A percentile compares a stretch with the other conserved stretches of the same genome.
Conservation (phyloP, 2,113 vertebrate genomes). For the Aleadryas rufinucha region DNA sequence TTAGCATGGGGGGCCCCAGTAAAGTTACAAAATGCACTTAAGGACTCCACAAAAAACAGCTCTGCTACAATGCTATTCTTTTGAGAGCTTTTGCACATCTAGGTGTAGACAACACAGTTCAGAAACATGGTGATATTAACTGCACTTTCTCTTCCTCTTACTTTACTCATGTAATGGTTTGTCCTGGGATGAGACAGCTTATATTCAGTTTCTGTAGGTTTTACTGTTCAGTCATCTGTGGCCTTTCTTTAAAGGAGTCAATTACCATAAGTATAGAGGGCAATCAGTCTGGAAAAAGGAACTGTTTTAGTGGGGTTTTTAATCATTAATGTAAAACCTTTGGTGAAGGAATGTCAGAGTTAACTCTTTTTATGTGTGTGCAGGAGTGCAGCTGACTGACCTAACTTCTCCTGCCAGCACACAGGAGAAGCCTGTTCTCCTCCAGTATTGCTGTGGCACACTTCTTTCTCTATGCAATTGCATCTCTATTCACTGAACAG, state of each 20-base stretch:
- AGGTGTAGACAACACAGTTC: background rate
- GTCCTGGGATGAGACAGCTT: background rate
- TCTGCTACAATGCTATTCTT: background rate
- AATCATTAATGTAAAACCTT: background rate
- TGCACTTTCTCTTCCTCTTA: background rate
- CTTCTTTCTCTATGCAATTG: background rate
- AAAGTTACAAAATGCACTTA: background rate
- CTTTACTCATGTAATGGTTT: background rate
- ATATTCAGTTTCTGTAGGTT: background rate
- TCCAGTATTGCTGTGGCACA: background rate
- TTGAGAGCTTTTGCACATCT: background rate
- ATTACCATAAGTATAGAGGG: background rate
- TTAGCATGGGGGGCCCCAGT: background rate
- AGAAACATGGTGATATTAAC: background rate
- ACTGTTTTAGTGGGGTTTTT: background rate
- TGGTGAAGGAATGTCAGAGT: background rate
- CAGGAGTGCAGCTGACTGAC: background rate
- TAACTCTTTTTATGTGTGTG: background rate
- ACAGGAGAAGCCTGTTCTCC: background rate
- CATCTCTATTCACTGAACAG: rapidly evolving
- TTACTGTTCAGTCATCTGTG: background rate
- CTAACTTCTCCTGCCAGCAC: background rate
- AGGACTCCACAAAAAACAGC: background rate
- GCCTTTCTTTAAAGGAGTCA: background rate
- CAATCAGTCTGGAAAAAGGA: background rate